Evolutionary conservation across 2,888 invertebrate species (phyloP), one percentile per base, ranked within the genome.

Genomic region (Halictus ligatus): DNA sequence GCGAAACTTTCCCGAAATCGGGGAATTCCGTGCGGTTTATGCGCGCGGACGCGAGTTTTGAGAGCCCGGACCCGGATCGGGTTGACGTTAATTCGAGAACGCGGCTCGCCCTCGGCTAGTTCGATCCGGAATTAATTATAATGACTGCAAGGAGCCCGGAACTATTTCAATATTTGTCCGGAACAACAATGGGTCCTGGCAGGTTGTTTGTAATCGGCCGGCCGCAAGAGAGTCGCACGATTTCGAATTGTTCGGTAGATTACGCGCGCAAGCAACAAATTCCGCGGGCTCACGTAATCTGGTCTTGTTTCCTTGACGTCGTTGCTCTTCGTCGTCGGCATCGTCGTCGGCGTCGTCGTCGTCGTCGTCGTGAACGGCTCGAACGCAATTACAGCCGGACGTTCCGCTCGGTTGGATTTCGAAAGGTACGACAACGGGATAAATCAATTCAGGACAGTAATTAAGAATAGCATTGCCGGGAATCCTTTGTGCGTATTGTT

Each of bases 131-230:
- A 74, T 71, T 78, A 81, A 86, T 86, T 79, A 48, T 46, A 54
- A 86, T 60, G 29, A 74, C 48, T 74, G 67, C 29, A 25, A 21
- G 69, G 58, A 25, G 8, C 48, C 48, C 21, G 12, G 50, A 82
- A 86, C 76, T 85, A 82, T 81, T 76, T 72, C 77, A 80, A 87
- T 81, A 82, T 78, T 82, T 35, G 78, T 75, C n/a, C 64, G 58
- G 29, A 75, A 69, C n/a, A 21, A 29, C 40, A 12, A 58, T n/a
- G 21, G 43, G 58, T 43, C 18, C 15, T 0, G 12, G 6, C 6
- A 6, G 72, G 21, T 40, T 58, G 74, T 81, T 81, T 81, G 81
- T 35, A 81, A 75, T 60, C 21, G 40, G 40, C 43, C 71, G 50
- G 25, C 35, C 50, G 15, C 29, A 29, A 35, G 67, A 21, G 80